Conservation (phyloP, 2,888 invertebrate species). For the Xestia sexstrigata region DNA sequence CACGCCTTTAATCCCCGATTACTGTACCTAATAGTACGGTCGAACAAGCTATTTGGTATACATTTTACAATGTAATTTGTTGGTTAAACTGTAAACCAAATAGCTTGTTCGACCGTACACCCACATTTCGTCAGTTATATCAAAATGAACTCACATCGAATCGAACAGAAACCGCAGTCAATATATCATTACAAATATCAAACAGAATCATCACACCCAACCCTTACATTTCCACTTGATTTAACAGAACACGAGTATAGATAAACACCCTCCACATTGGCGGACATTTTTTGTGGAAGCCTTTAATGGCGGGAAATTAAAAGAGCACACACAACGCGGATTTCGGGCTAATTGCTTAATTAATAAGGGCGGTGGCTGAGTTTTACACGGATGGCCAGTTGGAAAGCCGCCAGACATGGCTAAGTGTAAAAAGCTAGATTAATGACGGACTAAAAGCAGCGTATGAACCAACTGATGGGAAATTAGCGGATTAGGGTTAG, state of each 20-base stretch:
- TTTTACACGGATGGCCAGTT: slow-evolving; percentile 82
- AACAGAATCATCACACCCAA: slow-evolving; percentile 30
- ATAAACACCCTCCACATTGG: slow-evolving; percentile 74
- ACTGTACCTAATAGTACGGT: too few species aligned
- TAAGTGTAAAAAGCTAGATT: slow-evolving; percentile 81
- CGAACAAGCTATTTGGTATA: too few species aligned
- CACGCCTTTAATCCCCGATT: too few species aligned
- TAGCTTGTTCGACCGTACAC: too few species aligned
- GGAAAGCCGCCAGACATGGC: slow-evolving; percentile 82
- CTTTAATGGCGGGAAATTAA: slow-evolving; percentile 83
- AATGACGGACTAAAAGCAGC: slow-evolving; percentile 70
- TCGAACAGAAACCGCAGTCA: background rate
- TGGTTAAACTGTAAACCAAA: too few species aligned
- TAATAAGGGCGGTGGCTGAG: slow-evolving; percentile 84
- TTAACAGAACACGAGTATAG: slow-evolving; percentile 75
- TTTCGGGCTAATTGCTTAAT: slow-evolving; percentile 88
- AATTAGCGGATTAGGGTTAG: slow-evolving; percentile 57
- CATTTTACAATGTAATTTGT: too few species aligned
- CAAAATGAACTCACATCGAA: background rate
- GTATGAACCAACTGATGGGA: slow-evolving; percentile 60
- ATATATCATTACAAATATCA: slow-evolving; percentile 12
- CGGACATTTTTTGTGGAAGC: slow-evolving; percentile 77
- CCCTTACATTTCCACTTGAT: slow-evolving; percentile 68
- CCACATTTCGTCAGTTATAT: background rate
- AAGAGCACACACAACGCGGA: slow-evolving; percentile 82